These are phyloP conservation scores for Oasisia sp. DNA, from an alignment of 2,888 invertebrate species.

Conservation along the genomic window DNA sequence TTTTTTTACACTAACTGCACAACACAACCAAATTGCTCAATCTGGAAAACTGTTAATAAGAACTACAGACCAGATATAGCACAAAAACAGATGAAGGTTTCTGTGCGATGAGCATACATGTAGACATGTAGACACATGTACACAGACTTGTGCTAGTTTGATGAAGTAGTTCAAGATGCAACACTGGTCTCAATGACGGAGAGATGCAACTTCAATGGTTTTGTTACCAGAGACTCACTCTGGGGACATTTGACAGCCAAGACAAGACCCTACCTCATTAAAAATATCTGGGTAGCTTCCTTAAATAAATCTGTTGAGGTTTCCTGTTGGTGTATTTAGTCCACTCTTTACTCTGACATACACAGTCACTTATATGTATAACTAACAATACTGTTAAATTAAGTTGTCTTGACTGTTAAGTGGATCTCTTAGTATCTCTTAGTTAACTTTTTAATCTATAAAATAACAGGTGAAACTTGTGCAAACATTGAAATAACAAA, in stretches of 20 bases:
- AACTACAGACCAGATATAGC: neutral
- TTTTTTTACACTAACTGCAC: too few species aligned
- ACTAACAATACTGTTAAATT: neutral
- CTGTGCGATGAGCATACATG: neutral
- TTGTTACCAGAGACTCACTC: neutral
- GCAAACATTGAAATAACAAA: conserved; percentile 12
- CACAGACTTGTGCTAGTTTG: neutral
- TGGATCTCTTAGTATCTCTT: neutral
- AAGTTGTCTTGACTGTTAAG: neutral
- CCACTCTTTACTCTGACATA: neutral
- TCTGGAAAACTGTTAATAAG: neutral
- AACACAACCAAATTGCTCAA: neutral
- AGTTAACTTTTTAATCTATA: neutral
- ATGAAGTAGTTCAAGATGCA: neutral
- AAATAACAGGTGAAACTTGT: neutral
- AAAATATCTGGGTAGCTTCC: too few species aligned
- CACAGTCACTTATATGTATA: neutral
- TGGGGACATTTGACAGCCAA: too few species aligned
- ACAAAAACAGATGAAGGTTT: neutral
- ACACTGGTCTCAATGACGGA: neutral
- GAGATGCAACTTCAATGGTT: neutral
- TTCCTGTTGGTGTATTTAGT: too few species aligned
- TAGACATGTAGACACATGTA: neutral
- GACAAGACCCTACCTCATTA: too few species aligned
- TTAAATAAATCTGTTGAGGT: too few species aligned